These are phyloP conservation scores for Cryptoleucopteryx plumbea DNA, from an alignment of 2,113 vertebrate genomes.

Conservation along the genomic window DNA sequence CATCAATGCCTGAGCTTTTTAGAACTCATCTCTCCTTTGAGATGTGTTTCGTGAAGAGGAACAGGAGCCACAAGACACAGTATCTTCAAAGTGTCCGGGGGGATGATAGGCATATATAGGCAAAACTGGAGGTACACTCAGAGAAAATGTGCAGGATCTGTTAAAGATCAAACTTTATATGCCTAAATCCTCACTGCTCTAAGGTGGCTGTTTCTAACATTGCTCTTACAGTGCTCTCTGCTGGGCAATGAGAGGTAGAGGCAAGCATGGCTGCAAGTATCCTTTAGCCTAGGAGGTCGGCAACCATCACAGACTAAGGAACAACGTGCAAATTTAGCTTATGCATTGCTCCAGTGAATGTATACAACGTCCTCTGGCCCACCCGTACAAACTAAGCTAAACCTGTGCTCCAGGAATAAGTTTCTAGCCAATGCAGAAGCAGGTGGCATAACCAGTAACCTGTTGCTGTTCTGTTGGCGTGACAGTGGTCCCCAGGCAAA, in stretches of 20 bases:
- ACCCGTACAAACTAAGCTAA: background rate
- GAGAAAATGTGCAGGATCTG: background rate
- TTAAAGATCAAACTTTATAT: accelerated
- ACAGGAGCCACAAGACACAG: background rate
- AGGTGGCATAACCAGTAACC: too few relatives aligned
- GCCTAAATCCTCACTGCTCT: accelerated
- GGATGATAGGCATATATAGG: background rate
- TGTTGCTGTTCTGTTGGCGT: background rate
- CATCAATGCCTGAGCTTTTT: background rate
- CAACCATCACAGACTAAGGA: background rate
- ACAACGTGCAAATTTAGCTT: background rate
- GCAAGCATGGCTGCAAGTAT: background rate
- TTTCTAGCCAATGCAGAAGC: background rate
- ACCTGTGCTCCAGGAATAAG: background rate
- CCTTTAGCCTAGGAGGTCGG: background rate
- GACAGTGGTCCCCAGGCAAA: background rate
- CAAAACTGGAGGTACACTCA: background rate
- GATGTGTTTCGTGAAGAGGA: background rate
- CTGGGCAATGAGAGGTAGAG: background rate
- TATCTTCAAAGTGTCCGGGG: background rate
- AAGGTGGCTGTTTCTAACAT: background rate
- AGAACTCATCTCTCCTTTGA: background rate
- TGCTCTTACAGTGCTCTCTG: conserved; percentile 47
- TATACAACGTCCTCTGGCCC: background rate
- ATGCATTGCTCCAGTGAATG: background rate